Percentiles rank a stretch among this genome's conserved stretches.
phyloP scores from a whole-genome alignment of 1,140 invertebrate genomes.

The Dufourea novaeangliae region DNA sequence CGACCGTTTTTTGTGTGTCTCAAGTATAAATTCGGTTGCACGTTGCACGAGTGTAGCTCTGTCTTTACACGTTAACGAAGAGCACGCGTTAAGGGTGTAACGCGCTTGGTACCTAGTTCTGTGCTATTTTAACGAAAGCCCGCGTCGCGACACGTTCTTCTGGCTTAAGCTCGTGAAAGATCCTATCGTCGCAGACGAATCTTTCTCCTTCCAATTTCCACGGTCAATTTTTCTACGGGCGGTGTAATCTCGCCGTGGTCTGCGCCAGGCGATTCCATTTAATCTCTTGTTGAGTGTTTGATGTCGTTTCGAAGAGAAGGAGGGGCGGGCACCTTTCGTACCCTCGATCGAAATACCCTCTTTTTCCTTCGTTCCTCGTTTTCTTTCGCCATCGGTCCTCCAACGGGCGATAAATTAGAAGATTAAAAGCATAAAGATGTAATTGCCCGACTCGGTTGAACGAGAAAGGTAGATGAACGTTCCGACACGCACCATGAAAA shows the following conservation, averaged over 20 bases:
- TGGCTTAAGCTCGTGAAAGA: neutral
- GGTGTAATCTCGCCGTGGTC: slow-evolving; percentile 6
- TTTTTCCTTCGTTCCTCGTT: neutral
- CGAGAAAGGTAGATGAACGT: too few relatives aligned
- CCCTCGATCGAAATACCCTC: slow-evolving; percentile 1
- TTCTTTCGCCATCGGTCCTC: too few relatives aligned
- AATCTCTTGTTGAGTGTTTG: slow-evolving; percentile 48
- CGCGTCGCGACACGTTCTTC: slow-evolving; percentile 2
- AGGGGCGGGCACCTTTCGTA: neutral
- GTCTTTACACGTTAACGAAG: slow-evolving; percentile 26
- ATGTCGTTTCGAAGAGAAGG: slow-evolving; percentile 21
- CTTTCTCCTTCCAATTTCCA: slow-evolving; percentile 39
- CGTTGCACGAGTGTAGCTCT: neutral
- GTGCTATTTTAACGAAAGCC: neutral
- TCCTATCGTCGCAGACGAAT: slow-evolving; percentile 54
- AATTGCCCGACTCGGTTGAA: slow-evolving; percentile 2
- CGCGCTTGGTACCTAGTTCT: neutral
- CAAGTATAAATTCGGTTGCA: too few relatives aligned
- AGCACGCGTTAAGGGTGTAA: slow-evolving; percentile 15
- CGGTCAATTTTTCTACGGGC: slow-evolving; percentile 46
- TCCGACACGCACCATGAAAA: neutral
- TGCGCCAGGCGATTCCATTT: slow-evolving; percentile 32
- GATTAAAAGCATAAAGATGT: slow-evolving; percentile 34
- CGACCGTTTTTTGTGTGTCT: too few relatives aligned
- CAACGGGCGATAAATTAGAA: slow-evolving; percentile 14